phyloP scores from a whole-genome alignment of 1,140 invertebrate genomes.

The Drosophila persimilis region DNA sequence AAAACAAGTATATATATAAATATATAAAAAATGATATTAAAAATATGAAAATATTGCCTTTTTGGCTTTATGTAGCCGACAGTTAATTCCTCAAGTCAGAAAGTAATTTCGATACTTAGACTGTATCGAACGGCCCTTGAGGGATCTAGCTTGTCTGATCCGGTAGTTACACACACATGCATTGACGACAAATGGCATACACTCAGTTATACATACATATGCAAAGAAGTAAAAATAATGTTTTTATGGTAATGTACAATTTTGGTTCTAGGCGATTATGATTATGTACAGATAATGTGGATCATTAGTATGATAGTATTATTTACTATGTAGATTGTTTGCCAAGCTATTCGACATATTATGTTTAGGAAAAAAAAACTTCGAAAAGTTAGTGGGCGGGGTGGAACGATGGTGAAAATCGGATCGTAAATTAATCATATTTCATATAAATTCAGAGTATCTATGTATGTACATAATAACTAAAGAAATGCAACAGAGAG shows the following conservation, averaged over 20 bases:
- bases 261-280: constrained; percentile 1
- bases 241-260: constrained; percentile 26
- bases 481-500: constrained; percentile 8
- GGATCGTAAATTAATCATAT: neutral
- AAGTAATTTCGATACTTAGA: too few species aligned
- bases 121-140: too few species aligned
- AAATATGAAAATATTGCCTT: too few species aligned
- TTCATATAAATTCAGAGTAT: neutral
- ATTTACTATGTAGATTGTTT: neutral
- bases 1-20: neutral
- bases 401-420: too few species aligned
- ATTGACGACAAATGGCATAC: constrained; percentile 30
- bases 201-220: constrained; percentile 6
- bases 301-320: neutral
- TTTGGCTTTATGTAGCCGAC: too few species aligned
- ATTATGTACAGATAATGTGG: constrained; percentile 22
- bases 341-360: constrained; percentile 3
- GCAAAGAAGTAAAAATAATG: neutral
- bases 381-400: neutral
- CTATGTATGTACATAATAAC: constrained; percentile 34
- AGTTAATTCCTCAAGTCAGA: too few species aligned
- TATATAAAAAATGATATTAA: neutral
- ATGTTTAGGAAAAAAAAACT: too few species aligned
- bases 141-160: too few species aligned
- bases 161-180: neutral